Evolutionary conservation across 2,113 vertebrate genomes (phyloP), one percentile per base, ranked within the genome.

Genomic region (Eira barbara): DNA sequence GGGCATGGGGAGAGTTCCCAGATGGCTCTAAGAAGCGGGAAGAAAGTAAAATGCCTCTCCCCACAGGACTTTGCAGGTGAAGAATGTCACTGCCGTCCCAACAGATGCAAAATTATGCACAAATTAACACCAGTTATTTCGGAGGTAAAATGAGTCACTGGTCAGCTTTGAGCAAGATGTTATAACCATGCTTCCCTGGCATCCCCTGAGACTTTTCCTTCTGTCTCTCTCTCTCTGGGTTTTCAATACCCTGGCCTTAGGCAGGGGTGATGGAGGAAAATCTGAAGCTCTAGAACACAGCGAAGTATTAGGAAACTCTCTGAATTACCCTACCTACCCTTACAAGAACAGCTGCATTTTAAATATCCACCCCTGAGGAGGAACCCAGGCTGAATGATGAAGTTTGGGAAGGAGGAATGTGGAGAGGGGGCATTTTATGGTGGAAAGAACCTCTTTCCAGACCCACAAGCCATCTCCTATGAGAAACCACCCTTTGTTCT

Each of bases 71-170:
- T 67, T 36, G 42, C 42, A 59, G 45, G 74, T 91, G 71, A 83
- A 63, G 39, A 95, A 95, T 69, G 39, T 73, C 49, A 47, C 13
- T 59, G 14, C 47, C 34, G 7, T 96, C 57, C 65, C 52, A 86
- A 21, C 42, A 93, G 91, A 74, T 80, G 20, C 34, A 89, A 74
- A 67, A 42, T 59, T 39, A 82, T 52, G 39, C 74, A 71, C 85
- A 95, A 91, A 93, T 74, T 78, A 87, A 20, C 42, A 89, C 47
- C 15, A 31, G 73, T 84, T 96, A 71, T 20, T 89, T 59, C 42
- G 57, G 73, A 93, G 76, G 90, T 96, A 94, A 91, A 97, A 86
- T 78, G 57, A 61, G 7, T 82, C 57, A 91, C 61, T 23, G 73
- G 36, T 39, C 52, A 88, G 67, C 93, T 94, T 89, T 82, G 55